These are phyloP conservation scores for Hycleus cichorii DNA, from an alignment of 1,140 invertebrate species.

Conservation along the genomic window DNA sequence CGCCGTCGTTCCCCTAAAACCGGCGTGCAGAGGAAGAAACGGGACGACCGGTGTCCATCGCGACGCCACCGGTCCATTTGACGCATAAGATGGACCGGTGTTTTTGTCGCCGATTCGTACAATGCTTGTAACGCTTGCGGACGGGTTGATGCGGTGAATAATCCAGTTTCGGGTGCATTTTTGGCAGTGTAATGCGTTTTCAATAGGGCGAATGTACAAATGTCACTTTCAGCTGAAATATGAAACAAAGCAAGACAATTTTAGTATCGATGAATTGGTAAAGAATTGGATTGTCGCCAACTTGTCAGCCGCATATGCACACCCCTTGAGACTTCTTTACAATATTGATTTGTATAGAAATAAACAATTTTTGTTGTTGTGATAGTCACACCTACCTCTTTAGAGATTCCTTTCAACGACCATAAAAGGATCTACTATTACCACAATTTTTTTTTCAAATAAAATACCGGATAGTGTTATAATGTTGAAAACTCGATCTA, in stretches of 20 bases:
- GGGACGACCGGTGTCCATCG: conserved; percentile 51
- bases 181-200: conserved; percentile 64
- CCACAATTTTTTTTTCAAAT: too few species aligned
- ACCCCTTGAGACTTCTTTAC: too few species aligned
- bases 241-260: conserved; percentile 33
- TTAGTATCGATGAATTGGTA: background rate
- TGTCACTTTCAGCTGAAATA: conserved; percentile 77
- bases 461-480: too few species aligned
- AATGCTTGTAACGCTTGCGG: conserved; percentile 54
- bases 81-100: conserved; percentile 40
- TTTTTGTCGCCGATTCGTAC: conserved; percentile 63
- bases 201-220: conserved; percentile 67
- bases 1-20: conserved; percentile 63
- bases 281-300: background rate
- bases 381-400: too few species aligned
- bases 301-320: too few species aligned
- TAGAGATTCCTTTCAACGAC: too few species aligned
- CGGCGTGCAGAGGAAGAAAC: conserved; percentile 68
- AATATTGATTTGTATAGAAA: background rate
- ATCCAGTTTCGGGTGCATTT: conserved; percentile 53
- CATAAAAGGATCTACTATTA: too few species aligned
- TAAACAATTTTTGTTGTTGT: background rate
- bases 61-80: conserved; percentile 44
- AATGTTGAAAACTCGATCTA: background rate
- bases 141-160: conserved; percentile 63